Base-by-base conservation (phyloP, 2,888 invertebrate species). In the Pseudococcus viburni region DNA sequence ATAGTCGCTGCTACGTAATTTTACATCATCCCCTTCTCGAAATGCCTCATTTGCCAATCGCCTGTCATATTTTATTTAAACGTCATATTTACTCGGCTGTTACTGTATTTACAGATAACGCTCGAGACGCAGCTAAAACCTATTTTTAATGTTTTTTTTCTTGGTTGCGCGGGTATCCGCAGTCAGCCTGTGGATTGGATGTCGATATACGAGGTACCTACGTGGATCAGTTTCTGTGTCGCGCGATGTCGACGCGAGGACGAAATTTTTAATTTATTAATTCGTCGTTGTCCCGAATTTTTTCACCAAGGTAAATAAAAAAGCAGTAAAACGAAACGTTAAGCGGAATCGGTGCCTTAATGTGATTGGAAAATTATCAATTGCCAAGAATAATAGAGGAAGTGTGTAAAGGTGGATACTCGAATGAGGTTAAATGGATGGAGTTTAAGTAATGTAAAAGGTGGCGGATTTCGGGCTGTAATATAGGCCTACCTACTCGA, bases 11-110 rank as follows among this genome's bases (percentile, higher is more conserved):
- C 51, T 11, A 64, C 22, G 64, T 84, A 84, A 84, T 84, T 84
- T 48, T 33, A 33, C 3, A 84, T 19, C 84, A 48, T 46, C 48
- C 19, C 48, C 48, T 51, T n/a, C 46, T 48, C 12, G 48, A 84
- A 48, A 42, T 84, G n/a, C 84, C 80, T 42, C 80, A 33, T 80
- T 84, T 48, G 84, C 84, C 84, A 84, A 84, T 84, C 48, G 42
- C 19, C 84, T 84, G 84, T 84, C 84, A 84, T 46, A 22, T 84
- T 84, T 84, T 48, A 46, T 84, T 48, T 84, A 48, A 84, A 84
- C 84, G 46, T 84, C 84, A 48, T 46, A 48, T 84, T 84, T 42
- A 84, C 39, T 48, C 48, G 42, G 39, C 48, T 84, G 84, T 48
- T 48, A 46, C 42, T 46, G 42, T 84, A 48, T 84, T 84, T 84